A percentile compares a stretch with the other conserved stretches of the same genome.
Conservation (phyloP, 2,888 invertebrate species). For the Rhodophaea formosa region DNA sequence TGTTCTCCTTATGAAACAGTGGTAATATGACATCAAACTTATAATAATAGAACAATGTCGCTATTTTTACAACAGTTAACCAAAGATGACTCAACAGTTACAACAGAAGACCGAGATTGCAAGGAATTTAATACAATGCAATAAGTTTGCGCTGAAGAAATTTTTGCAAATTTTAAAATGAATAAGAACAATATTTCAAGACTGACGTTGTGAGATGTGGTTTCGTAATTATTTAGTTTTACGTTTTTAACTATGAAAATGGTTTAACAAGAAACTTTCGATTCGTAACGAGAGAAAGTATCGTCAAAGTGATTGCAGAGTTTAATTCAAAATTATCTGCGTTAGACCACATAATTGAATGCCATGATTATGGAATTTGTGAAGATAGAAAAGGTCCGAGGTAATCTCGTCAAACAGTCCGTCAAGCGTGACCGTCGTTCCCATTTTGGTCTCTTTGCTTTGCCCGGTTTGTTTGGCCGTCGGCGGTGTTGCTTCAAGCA, state of each 20-base stretch:
- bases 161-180: neutral
- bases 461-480: constrained; percentile 45
- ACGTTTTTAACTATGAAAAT: constrained; percentile 17
- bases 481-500: constrained; percentile 42
- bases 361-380: constrained; percentile 21
- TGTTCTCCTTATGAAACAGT: constrained; percentile 33
- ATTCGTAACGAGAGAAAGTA: constrained; percentile 25
- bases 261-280: constrained; percentile 22
- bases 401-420: constrained; percentile 17
- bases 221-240: constrained; percentile 10
- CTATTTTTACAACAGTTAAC: constrained; percentile 26
- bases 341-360: constrained; percentile 21
- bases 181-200: neutral
- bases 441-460: constrained; percentile 44
- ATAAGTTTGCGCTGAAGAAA: neutral
- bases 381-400: constrained; percentile 12
- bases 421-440: constrained; percentile 33
- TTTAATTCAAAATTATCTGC: constrained; percentile 22
- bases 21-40: constrained; percentile 30
- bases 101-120: constrained; percentile 23
- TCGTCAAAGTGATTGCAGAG: constrained; percentile 21
- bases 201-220: neutral
- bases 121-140: constrained; percentile 22
- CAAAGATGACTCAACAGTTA: constrained; percentile 30
- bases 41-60: constrained; percentile 32